Evolutionary conservation across 1,140 invertebrate genomes (phyloP).

Genomic region (Rhagoletis pomonella): DNA sequence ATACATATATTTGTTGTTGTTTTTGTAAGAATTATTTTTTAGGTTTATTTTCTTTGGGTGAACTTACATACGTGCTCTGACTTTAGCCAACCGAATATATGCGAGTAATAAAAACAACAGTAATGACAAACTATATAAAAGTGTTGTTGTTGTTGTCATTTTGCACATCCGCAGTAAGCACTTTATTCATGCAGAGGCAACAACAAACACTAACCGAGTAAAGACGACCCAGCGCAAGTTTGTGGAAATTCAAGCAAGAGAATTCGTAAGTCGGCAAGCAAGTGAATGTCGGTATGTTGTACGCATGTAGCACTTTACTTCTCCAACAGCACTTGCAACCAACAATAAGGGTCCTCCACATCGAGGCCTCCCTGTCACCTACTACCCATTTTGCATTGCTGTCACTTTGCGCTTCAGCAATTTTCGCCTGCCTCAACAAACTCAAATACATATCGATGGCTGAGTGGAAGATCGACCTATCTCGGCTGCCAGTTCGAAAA

Average conservation of each 20-base stretch:
- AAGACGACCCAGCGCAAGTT: not conserved
- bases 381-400: not conserved
- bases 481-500: too few relatives aligned
- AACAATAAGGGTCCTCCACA: slow-evolving; percentile 31
- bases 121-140: not conserved
- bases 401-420: slow-evolving; percentile 20
- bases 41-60: slow-evolving; percentile 4
- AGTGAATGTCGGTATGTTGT: too few relatives aligned
- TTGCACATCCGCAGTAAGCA: slow-evolving; percentile 31
- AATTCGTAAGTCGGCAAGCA: not conserved
- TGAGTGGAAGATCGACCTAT: too few relatives aligned
- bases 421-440: not conserved
- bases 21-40: not conserved
- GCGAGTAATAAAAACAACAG: not conserved
- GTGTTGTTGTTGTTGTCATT: slow-evolving; percentile 11
- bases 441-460: too few relatives aligned
- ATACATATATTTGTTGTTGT: slow-evolving; percentile 4
- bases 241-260: not conserved
- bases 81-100: slow-evolving; percentile 2
- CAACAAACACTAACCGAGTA: not conserved
- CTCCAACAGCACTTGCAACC: slow-evolving; percentile 44
- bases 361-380: not conserved
- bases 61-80: slow-evolving; percentile 26
- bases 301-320: slow-evolving; percentile 32
- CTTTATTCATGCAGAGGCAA: not conserved